Evolutionary conservation across 2,113 vertebrate species (phyloP), one percentile per base, ranked within the genome.

Genomic region (Marcusenius ussheri): DNA sequence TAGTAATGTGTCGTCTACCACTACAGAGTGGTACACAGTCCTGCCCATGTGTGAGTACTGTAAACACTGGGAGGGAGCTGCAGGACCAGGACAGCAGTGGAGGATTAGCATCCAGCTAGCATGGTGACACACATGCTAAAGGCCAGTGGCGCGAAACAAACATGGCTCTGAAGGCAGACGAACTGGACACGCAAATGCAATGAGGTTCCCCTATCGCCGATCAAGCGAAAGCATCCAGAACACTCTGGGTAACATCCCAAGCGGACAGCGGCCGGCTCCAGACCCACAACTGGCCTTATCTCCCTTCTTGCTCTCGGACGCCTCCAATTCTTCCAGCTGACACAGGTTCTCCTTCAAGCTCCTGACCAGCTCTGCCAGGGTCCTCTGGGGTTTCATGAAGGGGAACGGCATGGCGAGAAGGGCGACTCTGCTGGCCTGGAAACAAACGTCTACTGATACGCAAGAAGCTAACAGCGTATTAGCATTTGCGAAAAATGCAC

Each of bases 321-420:
- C 86, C 56, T 96, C 96, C 90, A 95, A 90, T 91, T 96, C 96
- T 87, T 96, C 96, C 94, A 96, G 90, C 74, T 93, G 91, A 5
- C 95, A 95, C 83, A 96, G 91, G 93, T 96, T 94, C 84, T 96
- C 96, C 91, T 96, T 96, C 66, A 96, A 92, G 87, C 90, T 95
- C 93, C 93, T 96, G 77, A 96, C 95, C 85, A 96, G 96, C 83
- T 96, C 96, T 51, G 94, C 96, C 10, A 96, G 96, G 92, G 93
- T 96, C 94, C 96, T 97, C 94, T 95, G 96, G 90, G 96, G 95
- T 90, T 96, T 97, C 58, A 95, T 95, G 50, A 96, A 96, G 56
- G 95, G 95, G 93, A 97, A 96, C 80, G 95, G 96, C 96, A 97
- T 97, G 94, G 62, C 94, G 95, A 91, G 77, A 31, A 56, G 90